phyloP scores from a whole-genome alignment of 2,113 vertebrate genomes.

The Megaleporinus macrocephalus region DNA sequence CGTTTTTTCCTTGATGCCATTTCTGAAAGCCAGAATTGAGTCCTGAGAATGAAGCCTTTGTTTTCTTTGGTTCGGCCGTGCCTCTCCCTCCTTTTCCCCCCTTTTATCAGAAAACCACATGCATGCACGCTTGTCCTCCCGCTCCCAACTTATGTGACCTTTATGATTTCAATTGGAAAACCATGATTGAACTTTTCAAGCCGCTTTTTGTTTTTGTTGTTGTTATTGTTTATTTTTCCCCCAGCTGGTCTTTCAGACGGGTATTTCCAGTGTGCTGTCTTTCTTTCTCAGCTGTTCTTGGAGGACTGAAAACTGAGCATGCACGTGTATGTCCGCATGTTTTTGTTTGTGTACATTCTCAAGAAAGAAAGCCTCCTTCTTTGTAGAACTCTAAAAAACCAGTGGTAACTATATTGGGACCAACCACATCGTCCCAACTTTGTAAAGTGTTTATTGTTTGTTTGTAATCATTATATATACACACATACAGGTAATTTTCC shows the following conservation, averaged over 20 bases:
- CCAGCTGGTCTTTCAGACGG: not conserved
- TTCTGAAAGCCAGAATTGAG: slow-evolving; percentile 12
- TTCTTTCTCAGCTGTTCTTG: slow-evolving; percentile 8
- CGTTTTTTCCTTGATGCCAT: not conserved
- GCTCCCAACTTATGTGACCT: slow-evolving; percentile 38
- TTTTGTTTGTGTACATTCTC: too few species aligned
- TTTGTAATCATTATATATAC: too few species aligned
- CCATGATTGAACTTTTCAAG: not conserved
- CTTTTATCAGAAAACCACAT: slow-evolving; percentile 19
- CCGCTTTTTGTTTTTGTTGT: not conserved
- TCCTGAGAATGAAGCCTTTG: slow-evolving; percentile 16
- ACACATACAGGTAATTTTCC: too few species aligned
- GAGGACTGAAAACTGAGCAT: not conserved
- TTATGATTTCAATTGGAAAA: slow-evolving; percentile 42
- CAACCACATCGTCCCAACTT: too few species aligned
- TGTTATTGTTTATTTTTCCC: not conserved
- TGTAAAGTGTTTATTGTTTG: too few species aligned
- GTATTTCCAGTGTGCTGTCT: slow-evolving; percentile 9
- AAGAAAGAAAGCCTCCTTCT: too few species aligned
- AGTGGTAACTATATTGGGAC: too few species aligned
- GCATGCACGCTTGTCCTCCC: not conserved
- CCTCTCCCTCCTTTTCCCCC: slow-evolving; percentile 25
- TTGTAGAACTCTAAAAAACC: too few species aligned
- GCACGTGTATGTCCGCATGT: not conserved
- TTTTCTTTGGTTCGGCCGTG: slow-evolving; percentile 13